Conservation (phyloP, 2,113 vertebrate species). For the Manacus vitellinus region DNA sequence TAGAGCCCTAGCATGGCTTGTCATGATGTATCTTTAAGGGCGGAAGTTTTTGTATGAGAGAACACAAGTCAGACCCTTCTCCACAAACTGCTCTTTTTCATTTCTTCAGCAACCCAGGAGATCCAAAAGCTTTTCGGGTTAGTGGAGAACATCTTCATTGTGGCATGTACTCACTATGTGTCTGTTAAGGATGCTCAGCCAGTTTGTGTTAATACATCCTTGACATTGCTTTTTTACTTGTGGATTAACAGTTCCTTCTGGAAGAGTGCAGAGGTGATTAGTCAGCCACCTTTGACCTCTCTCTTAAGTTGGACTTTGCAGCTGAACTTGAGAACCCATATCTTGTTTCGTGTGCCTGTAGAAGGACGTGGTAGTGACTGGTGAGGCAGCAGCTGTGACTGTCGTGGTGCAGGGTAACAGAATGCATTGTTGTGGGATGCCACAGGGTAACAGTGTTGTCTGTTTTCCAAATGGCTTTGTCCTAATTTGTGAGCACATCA, state of each 20-base stretch:
- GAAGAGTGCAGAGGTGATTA: constrained; percentile 16
- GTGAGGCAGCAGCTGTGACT: background rate
- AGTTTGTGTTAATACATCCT: background rate
- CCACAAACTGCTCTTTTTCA: background rate
- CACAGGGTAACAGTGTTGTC: background rate
- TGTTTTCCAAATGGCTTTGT: background rate
- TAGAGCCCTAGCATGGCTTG: background rate
- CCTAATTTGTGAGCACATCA: background rate
- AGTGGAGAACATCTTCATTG: background rate
- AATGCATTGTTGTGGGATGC: fast-evolving
- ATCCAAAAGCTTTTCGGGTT: background rate
- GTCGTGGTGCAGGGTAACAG: background rate
- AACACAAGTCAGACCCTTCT: background rate
- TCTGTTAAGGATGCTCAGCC: background rate
- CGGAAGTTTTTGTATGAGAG: background rate
- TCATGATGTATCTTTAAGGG: background rate
- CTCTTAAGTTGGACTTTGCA: background rate
- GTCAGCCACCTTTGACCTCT: constrained; percentile 34
- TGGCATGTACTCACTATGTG: fast-evolving
- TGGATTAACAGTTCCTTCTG: constrained; percentile 17
- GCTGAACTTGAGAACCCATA: constrained; percentile 39
- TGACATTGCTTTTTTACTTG: constrained; percentile 13
- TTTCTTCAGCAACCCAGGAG: background rate
- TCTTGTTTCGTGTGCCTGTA: background rate
- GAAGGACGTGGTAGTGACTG: background rate